Percentiles rank a stretch among this genome's conserved stretches.
These are phyloP conservation scores for Elanus axillaris DNA, from an alignment of 2,113 vertebrate genomes.

Conservation along the genomic window DNA sequence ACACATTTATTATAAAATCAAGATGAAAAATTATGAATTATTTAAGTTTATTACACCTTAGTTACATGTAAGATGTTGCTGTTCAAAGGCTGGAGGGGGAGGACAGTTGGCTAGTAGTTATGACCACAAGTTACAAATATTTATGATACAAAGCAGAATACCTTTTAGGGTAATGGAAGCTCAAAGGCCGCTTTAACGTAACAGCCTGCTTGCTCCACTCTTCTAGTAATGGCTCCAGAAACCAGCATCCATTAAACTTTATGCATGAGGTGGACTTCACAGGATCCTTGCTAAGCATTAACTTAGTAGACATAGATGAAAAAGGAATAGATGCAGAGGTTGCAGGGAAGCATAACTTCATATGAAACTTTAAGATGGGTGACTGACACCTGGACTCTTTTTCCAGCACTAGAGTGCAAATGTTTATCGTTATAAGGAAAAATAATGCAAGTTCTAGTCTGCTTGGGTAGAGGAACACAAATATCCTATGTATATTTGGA, in stretches of 20 bases:
- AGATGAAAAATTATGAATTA: constrained; percentile 42
- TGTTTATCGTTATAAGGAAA: background rate
- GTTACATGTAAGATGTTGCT: constrained; percentile 27
- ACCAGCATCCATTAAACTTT: background rate
- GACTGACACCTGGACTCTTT: background rate
- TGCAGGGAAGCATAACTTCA: background rate
- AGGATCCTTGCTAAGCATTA: background rate
- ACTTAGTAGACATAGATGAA: background rate
- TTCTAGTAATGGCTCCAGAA: background rate
- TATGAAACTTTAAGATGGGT: background rate
- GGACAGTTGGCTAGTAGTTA: constrained; percentile 40
- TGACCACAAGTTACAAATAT: constrained; percentile 64
- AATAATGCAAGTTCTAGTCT: background rate
- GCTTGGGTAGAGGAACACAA: background rate
- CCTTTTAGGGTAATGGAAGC: constrained; percentile 65
- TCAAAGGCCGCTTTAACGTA: background rate
- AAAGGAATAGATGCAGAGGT: background rate
- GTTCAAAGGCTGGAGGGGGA: constrained; percentile 17
- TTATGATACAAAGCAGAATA: constrained; percentile 59
- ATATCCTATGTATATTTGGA: background rate
- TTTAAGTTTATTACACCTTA: constrained; percentile 55
- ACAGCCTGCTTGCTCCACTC: background rate
- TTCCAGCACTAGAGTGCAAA: background rate
- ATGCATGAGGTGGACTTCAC: accelerated
- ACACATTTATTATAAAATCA: constrained; percentile 17